phyloP scores from a whole-genome alignment of 2,888 invertebrate genomes.

The Rambutsinella grinnellia region DNA sequence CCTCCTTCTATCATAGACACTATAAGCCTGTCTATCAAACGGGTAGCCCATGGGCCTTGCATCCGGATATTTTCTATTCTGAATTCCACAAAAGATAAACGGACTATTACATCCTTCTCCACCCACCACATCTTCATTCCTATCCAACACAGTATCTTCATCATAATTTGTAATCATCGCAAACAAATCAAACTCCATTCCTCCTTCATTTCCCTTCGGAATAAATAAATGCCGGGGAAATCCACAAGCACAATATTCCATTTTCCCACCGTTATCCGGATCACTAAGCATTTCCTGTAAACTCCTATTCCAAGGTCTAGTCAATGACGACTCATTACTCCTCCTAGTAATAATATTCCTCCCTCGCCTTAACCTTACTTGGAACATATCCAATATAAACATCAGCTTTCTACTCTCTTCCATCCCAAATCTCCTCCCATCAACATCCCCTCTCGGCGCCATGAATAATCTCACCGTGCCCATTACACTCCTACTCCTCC shows the following conservation, averaged over 20 bases:
- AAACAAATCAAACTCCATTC: slow-evolving; percentile 68
- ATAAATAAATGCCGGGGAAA: slow-evolving; percentile 88
- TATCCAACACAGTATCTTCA: slow-evolving; percentile 43
- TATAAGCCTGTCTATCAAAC: slow-evolving; percentile 12
- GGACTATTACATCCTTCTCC: slow-evolving; percentile 39
- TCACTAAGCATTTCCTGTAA: neutral
- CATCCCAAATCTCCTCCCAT: slow-evolving; percentile 32
- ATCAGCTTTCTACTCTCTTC: slow-evolving; percentile 39
- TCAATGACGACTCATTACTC: slow-evolving; percentile 35
- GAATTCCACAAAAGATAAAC: slow-evolving; percentile 46
- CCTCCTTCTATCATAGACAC: neutral
- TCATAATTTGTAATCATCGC: slow-evolving; percentile 56
- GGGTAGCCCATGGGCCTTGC: slow-evolving; percentile 52
- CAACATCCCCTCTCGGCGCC: slow-evolving; percentile 32
- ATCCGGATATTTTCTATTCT: slow-evolving; percentile 22
- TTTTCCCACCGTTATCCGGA: slow-evolving; percentile 12
- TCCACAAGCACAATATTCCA: slow-evolving; percentile 38
- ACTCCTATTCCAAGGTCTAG: slow-evolving; percentile 25
- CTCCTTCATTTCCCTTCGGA: slow-evolving; percentile 79
- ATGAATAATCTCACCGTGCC: slow-evolving; percentile 46
- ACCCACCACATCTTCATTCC: slow-evolving; percentile 11
- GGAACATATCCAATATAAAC: slow-evolving; percentile 47
- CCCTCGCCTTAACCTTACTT: slow-evolving; percentile 29
- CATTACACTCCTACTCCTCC: neutral
- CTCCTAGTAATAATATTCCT: slow-evolving; percentile 33